Base-by-base conservation (phyloP, 2,797 vertebrate genomes). In the Paguma larvata region DNA sequence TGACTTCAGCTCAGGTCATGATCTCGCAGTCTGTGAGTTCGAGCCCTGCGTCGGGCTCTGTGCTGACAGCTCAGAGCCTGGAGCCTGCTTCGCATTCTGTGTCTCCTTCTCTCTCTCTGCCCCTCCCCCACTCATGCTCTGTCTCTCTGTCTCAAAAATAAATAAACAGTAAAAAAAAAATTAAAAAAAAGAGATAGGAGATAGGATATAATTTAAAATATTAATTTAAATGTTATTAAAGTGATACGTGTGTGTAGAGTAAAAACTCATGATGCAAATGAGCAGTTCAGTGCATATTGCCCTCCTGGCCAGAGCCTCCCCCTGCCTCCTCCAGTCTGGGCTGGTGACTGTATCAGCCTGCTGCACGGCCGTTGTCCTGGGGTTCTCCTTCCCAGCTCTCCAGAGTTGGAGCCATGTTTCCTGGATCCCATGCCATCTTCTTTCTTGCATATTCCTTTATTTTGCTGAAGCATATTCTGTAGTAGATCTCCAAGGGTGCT, bases 211-310 rank as follows among this genome's bases (percentile, higher is more conserved):
- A 82, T 70, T 62, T 21, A 85, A 89, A 89, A 46, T 67, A 59
- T 59, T 89, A 87, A 68, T 32, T 83, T 88, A 82, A 93, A 86
- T 86, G 7, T 84, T 87, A 93, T 67, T 65, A 65, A 95, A 86
- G 46, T 93, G 87, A 46, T 56, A 67, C 56, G 34, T 62, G 48
- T 46, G 48, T n/a, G 72, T 38, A 63, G 30, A 89, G 25, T 30
- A 87, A 90, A 92, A 89, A 25, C 14, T 89, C 41, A 68, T 23
- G 7, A 51, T 83, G 62, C 63, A 75, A 95, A n/a, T 0, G 5
- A 86, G 15, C 53, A 63, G 18, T 63, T 67, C 75, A 48, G 44
- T 46, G 44, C 15, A 38, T 68, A 23, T 7, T 48, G 44, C 46
- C 12, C 38, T 27, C 21, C 27, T 53, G 44, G 59, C 38, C 68